Base-by-base conservation (phyloP, 2,888 invertebrate genomes). In the Drosophila mimica region DNA sequence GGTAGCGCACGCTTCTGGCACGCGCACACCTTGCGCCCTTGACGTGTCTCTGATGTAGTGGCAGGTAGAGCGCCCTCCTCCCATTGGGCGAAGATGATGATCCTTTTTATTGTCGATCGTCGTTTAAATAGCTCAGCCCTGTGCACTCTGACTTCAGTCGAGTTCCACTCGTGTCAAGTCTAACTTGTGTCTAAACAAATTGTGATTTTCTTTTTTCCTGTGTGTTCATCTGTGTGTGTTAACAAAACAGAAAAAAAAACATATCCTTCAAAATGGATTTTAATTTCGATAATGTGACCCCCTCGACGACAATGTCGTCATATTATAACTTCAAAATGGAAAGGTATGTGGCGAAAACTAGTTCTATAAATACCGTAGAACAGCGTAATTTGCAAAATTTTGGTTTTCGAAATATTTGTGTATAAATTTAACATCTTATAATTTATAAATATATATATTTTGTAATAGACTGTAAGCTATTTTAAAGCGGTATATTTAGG, bases 101-200 rank as follows among this genome's bases (percentile, higher is more conserved):
- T 53, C 58, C 63, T 54, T 49, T 28, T 13, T 17, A 8, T 8
- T 28, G 48, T 11, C 25, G 58, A 61, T 43, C 62, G 43, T 56
- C 65, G 36, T 61, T 84, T 89, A 85, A 89, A 89, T 89, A 89
- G 80, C 57, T 51, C 53, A 64, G 5, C 25, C 11, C 36, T 7
- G 20, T 25, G 1, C 61, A 7, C 7, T 34, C 46, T 36, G 52
- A 65, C 68, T 68, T 85, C 85, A 89, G 88, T 85, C 69, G 89
- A 89, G 88, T 89, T 80, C 49, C 71, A 85, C 88, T 89, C 89
- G 87, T 61, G 75, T 64, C 89, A 85, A 89, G 85, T 89, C 38
- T 70, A 85, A 88, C 85, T 85, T 89, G 85, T 82, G 81, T 57
- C 49, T 17, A 57, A 36, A 62, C 49, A 51, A 57, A 52, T 62